phyloP scores from a whole-genome alignment of 2,797 vertebrate species.

The Varecia variegata region DNA sequence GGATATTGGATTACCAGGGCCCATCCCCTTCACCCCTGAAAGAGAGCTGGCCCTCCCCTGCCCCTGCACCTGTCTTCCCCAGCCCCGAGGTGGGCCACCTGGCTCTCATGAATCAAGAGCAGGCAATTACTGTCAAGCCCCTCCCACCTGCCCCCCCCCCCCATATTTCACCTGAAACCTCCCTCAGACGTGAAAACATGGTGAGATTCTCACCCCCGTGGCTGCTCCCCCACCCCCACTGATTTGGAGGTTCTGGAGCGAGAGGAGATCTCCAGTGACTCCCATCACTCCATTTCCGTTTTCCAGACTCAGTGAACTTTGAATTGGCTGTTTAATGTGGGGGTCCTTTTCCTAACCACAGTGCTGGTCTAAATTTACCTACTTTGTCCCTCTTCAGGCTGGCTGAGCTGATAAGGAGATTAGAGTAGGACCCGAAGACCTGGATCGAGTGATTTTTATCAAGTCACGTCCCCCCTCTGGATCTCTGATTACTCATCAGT shows the following conservation, averaged over 20 bases:
- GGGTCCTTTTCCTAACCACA: neutral
- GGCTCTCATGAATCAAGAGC: neutral
- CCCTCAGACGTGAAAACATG: neutral
- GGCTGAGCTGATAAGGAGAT: neutral
- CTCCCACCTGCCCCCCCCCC: neutral
- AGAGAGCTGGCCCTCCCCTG: constrained; percentile 22
- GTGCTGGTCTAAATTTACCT: neutral
- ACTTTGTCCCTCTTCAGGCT: neutral
- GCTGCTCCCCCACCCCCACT: neutral
- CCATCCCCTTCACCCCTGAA: constrained; percentile 66
- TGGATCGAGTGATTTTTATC: neutral
- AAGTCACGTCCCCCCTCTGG: neutral
- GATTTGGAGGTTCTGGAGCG: neutral
- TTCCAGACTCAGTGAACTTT: neutral
- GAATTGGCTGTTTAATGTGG: neutral
- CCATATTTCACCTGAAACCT: neutral
- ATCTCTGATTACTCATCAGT: neutral
- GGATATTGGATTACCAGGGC: constrained; percentile 73
- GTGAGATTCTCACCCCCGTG: neutral
- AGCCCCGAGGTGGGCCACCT: constrained; percentile 38
- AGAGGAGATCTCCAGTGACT: neutral
- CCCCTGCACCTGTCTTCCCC: constrained; percentile 30
- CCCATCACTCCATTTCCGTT: neutral
- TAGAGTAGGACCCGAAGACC: neutral
- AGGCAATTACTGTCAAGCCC: neutral